Base-by-base conservation (phyloP, 2,113 vertebrate genomes). In the Ceyx cyanopectus region DNA sequence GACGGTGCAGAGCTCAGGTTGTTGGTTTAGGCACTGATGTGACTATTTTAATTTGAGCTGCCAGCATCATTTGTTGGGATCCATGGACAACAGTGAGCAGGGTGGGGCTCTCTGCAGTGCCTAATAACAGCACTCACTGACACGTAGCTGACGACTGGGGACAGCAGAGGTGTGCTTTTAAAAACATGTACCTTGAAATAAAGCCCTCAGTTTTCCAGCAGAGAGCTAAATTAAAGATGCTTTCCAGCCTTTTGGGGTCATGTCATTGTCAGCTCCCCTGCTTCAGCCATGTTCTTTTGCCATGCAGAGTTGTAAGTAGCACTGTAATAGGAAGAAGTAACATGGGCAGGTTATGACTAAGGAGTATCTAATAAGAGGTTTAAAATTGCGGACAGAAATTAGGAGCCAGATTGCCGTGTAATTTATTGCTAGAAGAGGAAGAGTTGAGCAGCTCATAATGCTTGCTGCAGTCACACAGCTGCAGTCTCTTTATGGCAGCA, bases 81-180 rank as follows among this genome's bases (percentile, higher is more conserved):
- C n/a, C 70, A 91, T 81, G 81, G 70, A 51, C 85, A 92, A 73
- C 77, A 68, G 57, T 74, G 79, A 90, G 68, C 26, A 46, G 75
- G 94, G 92, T 86, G 81, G 80, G 87, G 79, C 53, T 43, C 58
- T 75, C 76, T 65, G 77, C 66, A 66, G 40, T 78, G 46, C 72
- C 85, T 96, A 92, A 89, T 76, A 91, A 95, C 91, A 96, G 91
- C 85, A 83, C 63, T 70, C 90, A 22, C 92, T 97, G 94, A 37
- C 60, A 63, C 12, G 75, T 14, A 16, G 11, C 26, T 62, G 29
- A 77, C 92, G 65, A 27, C 83, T 75, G 46, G 66, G 62, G 37
- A 48, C 54, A 82, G 63, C 34, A 74, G 20, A 48, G 18, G 14
- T 62, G 15, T 41, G 21, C 58, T 77, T 83, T n/a, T 0, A 48